Conservation (phyloP, 2,888 invertebrate genomes). For the Platycheirus albimanus region DNA sequence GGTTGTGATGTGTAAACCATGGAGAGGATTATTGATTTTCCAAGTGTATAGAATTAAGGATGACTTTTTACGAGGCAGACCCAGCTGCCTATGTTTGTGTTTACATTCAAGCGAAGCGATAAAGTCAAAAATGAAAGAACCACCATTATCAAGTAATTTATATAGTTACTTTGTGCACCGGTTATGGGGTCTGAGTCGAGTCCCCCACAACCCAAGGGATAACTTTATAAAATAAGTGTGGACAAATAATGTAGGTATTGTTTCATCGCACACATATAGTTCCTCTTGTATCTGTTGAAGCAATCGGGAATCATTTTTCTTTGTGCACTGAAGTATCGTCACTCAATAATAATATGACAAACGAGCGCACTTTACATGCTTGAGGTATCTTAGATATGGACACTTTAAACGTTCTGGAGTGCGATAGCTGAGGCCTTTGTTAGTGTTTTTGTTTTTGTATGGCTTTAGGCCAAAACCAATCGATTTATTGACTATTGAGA, state of each 20-base stretch:
- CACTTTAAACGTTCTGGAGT: conserved; percentile 40
- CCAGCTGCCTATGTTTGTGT: conserved; percentile 49
- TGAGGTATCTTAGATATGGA: conserved; percentile 64
- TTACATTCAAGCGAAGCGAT: conserved; percentile 37
- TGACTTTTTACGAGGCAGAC: conserved; percentile 6
- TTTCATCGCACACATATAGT: conserved; percentile 9
- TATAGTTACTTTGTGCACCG: conserved; percentile 27
- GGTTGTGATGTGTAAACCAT: conserved; percentile 13
- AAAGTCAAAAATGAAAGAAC: not conserved
- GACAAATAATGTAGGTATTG: too few species aligned
- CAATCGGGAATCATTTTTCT: conserved; percentile 51
- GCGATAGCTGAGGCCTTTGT: conserved; percentile 10
- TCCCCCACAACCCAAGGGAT: too few species aligned
- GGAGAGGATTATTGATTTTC: conserved; percentile 64
- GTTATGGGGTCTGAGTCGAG: too few species aligned
- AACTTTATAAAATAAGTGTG: too few species aligned
- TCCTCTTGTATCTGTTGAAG: conserved; percentile 29
- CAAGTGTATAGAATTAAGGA: conserved; percentile 10
- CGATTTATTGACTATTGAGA: not conserved
- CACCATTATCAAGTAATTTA: conserved; percentile 34
- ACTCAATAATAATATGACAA: conserved; percentile 59
- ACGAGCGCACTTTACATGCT: conserved; percentile 68
- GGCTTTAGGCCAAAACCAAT: conserved; percentile 20
- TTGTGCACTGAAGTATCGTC: conserved; percentile 51
- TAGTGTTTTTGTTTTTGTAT: conserved; percentile 11